phyloP scores from a whole-genome alignment of 2,888 invertebrate genomes.

The Amphiduros pacificus region DNA sequence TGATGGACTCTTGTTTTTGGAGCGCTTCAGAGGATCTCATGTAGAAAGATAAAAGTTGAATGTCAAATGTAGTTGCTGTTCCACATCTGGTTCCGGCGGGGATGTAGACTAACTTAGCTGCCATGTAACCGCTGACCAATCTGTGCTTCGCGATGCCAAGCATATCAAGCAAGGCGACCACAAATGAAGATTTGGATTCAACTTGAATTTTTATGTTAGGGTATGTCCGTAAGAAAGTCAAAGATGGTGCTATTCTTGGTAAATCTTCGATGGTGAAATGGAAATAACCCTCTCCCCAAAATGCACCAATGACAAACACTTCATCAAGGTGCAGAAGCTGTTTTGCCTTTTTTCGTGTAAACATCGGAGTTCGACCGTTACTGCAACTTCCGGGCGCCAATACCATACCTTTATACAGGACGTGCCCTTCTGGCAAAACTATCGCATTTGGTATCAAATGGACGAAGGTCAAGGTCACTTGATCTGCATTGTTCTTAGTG shows the following conservation, averaged over 20 bases:
- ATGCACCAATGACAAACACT: conserved; percentile 1
- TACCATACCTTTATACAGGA: background rate
- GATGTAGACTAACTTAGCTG: conserved; percentile 2
- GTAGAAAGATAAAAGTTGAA: conserved; percentile 2
- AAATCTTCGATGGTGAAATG: conserved; percentile 12
- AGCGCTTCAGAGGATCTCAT: too few relatives aligned
- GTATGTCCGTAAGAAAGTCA: background rate
- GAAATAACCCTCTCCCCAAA: conserved; percentile 2
- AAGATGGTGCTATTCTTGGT: background rate
- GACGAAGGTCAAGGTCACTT: conserved; percentile 8
- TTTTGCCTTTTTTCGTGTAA: background rate
- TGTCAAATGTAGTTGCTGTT: conserved; percentile 2
- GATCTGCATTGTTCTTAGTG: too few relatives aligned
- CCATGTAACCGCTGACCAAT: background rate
- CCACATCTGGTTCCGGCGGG: conserved; percentile 10
- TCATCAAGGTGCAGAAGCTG: conserved; percentile 3
- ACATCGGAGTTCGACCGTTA: background rate
- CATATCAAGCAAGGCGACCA: background rate
- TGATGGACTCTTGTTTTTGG: too few relatives aligned
- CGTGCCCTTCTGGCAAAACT: conserved; percentile 4
- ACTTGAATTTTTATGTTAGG: conserved; percentile 10
- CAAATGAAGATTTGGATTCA: background rate
- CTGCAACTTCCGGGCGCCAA: background rate
- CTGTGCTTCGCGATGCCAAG: background rate
- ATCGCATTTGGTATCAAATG: conserved; percentile 5